Evolutionary conservation across 2,113 vertebrate species (phyloP).

Genomic region (Rhodinocichla rosea): DNA sequence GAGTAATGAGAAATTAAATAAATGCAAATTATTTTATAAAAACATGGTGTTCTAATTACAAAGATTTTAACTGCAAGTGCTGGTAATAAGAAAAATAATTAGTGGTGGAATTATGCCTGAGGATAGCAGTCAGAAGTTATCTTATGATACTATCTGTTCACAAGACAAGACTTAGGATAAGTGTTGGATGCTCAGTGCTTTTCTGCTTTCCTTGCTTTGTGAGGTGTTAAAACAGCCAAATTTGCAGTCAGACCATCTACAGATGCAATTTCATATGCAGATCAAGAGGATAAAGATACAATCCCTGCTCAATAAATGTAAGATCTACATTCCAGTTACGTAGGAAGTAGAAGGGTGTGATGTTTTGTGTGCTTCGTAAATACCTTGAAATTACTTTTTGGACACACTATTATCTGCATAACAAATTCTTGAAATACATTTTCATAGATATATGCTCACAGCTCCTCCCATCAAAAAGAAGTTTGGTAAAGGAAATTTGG

Average conservation of each 20-base stretch:
- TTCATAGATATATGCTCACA: not conserved
- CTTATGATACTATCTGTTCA: not conserved
- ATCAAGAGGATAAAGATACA: not conserved
- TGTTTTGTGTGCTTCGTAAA: not conserved
- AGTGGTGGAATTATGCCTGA: conserved; percentile 30
- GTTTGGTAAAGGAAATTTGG: not conserved
- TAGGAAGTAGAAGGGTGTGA: not conserved
- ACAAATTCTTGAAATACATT: not conserved
- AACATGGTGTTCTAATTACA: conserved; percentile 38
- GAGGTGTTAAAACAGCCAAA: not conserved
- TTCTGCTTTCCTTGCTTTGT: not conserved
- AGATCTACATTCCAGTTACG: not conserved
- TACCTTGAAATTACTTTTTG: conserved; percentile 17
- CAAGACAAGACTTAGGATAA: not conserved
- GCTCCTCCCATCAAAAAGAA: not conserved
- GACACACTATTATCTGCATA: not conserved
- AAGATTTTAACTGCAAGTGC: conserved; percentile 45
- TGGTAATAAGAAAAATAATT: conserved; percentile 62
- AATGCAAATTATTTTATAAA: conserved; percentile 49
- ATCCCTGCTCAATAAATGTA: not conserved
- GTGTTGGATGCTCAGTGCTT: not conserved
- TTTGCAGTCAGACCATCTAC: not conserved
- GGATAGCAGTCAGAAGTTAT: conserved; percentile 19
- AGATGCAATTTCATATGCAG: not conserved
- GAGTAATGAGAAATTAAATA: conserved; percentile 57